These are phyloP conservation scores for Thamnaconus septentrionalis DNA, from an alignment of 2,113 vertebrate species.

Conservation along the genomic window DNA sequence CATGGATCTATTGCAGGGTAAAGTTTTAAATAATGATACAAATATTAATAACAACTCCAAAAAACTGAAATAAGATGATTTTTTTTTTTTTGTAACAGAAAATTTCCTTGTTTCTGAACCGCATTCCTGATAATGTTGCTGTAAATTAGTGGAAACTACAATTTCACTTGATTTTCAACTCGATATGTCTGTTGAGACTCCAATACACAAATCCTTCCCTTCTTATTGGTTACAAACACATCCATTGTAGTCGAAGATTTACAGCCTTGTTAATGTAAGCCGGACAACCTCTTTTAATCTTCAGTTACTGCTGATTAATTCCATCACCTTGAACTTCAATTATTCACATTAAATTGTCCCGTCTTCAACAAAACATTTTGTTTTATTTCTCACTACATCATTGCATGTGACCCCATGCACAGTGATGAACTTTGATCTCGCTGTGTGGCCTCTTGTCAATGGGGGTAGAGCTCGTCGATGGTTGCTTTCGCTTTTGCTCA, in stretches of 20 bases:
- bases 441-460: neutral
- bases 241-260: too few relatives aligned
- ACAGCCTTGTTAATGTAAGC: too few relatives aligned
- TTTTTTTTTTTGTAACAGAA: neutral
- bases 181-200: too few relatives aligned
- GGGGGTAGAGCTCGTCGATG: neutral
- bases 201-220: too few relatives aligned
- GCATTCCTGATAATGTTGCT: neutral
- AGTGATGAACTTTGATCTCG: slow-evolving; percentile 14
- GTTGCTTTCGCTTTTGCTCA: slow-evolving; percentile 14
- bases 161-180: too few relatives aligned
- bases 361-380: neutral
- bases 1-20: too few relatives aligned
- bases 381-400: slow-evolving; percentile 3
- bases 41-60: too few relatives aligned
- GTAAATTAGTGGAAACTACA: neutral
- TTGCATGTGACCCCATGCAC: neutral
- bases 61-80: neutral
- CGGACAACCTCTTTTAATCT: too few relatives aligned
- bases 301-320: too few relatives aligned
- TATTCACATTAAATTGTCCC: neutral
- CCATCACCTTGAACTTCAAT: too few relatives aligned
- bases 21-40: too few relatives aligned
- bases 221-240: too few relatives aligned
- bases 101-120: neutral